Evolutionary conservation across 2,113 vertebrate species (phyloP).

Genomic region (Trochalopteron elliotii): DNA sequence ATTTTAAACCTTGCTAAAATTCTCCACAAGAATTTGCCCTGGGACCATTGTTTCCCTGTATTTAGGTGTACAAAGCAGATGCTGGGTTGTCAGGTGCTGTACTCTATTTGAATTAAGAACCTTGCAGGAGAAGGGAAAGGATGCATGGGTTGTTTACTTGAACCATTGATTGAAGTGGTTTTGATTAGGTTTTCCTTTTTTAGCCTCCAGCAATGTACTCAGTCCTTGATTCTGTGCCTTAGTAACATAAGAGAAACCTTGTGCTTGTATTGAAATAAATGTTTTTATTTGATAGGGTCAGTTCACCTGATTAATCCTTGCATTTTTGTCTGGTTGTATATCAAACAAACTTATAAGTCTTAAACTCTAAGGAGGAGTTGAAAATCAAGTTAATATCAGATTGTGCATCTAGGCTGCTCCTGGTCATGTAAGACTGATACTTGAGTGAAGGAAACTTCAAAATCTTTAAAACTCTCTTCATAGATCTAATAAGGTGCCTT

Average conservation of each 20-base stretch:
- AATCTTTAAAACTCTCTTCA: background rate
- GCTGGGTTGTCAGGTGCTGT: background rate
- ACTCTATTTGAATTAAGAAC: background rate
- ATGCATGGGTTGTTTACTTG: background rate
- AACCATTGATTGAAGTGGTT: background rate
- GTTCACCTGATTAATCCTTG: background rate
- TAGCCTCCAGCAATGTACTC: background rate
- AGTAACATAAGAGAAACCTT: background rate
- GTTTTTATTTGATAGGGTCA: background rate
- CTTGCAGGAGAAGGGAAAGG: background rate
- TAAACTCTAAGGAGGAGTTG: background rate
- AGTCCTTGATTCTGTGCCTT: background rate
- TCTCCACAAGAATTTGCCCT: background rate
- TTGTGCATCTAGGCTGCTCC: background rate
- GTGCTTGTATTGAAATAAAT: slow-evolving; percentile 47
- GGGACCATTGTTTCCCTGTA: background rate
- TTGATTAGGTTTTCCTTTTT: background rate
- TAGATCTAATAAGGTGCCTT: background rate
- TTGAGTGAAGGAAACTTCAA: background rate
- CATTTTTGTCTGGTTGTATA: background rate
- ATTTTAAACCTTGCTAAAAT: background rate
- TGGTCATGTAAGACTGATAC: background rate
- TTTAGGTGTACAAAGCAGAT: background rate
- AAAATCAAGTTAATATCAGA: background rate
- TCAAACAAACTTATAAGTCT: background rate